These are phyloP conservation scores for Pristionchus mayeri DNA, from an alignment of 2,888 invertebrate genomes.

Conservation along the genomic window DNA sequence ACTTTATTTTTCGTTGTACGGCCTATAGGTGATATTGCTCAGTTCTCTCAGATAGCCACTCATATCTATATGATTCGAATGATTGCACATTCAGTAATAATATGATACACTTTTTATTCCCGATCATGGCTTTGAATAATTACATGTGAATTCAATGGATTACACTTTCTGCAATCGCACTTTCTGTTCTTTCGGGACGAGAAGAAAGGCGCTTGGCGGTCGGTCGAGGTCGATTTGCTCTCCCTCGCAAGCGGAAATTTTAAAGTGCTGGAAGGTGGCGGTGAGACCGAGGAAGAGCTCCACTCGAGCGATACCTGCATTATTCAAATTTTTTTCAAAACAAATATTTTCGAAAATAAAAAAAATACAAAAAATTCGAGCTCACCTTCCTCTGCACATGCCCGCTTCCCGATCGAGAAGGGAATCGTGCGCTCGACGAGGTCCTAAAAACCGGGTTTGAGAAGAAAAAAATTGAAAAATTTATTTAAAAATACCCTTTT, in stretches of 20 bases:
- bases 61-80: no score
- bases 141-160: no score
- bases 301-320: neutral
- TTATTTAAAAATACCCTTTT: neutral
- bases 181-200: neutral
- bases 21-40: no score
- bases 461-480: neutral
- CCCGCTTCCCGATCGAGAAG: neutral
- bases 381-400: neutral
- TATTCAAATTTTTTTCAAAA: neutral
- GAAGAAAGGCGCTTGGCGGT: neutral
- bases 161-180: neutral
- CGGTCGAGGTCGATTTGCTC: neutral
- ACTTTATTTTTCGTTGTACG: no score
- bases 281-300: constrained; percentile 20
- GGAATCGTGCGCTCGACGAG: neutral
- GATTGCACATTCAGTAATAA: no score
- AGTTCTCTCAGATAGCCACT: no score
- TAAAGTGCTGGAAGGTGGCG: constrained; percentile 1
- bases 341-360: neutral
- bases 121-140: no score
- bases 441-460: neutral
- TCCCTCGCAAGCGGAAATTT: neutral
- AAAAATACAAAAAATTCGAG: neutral
- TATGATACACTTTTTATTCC: no score